Evolutionary conservation across 2,797 vertebrate genomes (phyloP), one percentile per base, ranked within the genome.

Genomic region (Poeciliopsis paucimaculata): DNA sequence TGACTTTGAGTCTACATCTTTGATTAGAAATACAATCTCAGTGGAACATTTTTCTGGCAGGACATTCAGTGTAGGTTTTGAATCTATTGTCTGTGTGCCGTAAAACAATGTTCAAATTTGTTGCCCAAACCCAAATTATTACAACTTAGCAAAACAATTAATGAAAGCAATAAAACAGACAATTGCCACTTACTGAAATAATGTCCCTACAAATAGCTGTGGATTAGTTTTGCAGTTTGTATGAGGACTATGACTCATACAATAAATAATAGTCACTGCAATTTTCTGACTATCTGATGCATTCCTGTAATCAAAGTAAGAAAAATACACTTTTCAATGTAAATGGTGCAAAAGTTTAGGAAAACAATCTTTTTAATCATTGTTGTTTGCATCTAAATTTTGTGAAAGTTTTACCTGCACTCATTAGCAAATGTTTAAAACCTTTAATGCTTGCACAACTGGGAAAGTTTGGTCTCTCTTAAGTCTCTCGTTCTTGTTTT

Each of bases 11-110:
- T 75, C 73, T 85, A 80, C 90, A 89, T 90, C 80, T 84, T 82
- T 91, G 88, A 94, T 91, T 90, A 82, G 79, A 88, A 91, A 87
- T 62, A 73, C 72, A 87, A 76, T 87, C 82, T 88, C 79, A 39
- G 55, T 87, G 45, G 64, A 88, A 87, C 81, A 82, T 84, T 72
- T 82, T 73, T 86, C 76, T 62, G 77, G 81, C 87, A 84, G 26
- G 49, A 34, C 57, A 72, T 77, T 79, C 20, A 20, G n/a, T 70
- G 28, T 55, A 64, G 64, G 72, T 84, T 84, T 76, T 72, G 34
- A 45, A 47, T 49, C 2, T 55, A 43, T 73, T 68, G 20, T 84
- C 12, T 85, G 36, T 62, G 39, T 57, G 86, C 9, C 2, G 9
- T 26, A 68, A 68, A 39, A 39, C 66, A 70, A 84, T 55, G 71